Evolutionary conservation across 1,140 invertebrate species (phyloP).

Genomic region (Drosophila nigrodunni): DNA sequence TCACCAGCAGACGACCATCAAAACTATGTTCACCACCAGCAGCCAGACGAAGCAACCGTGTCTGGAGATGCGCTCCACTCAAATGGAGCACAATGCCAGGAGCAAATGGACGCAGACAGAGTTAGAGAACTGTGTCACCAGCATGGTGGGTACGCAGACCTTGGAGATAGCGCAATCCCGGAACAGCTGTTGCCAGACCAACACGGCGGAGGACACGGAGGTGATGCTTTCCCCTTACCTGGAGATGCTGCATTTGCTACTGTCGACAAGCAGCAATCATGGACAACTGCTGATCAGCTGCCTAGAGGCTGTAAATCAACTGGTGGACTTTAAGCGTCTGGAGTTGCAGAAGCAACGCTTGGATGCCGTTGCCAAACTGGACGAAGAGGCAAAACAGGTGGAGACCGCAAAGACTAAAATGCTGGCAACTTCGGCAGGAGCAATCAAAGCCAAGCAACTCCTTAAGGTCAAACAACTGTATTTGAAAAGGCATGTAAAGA

Average conservation of each 20-base stretch:
- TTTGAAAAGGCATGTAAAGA: slow-evolving; percentile 9
- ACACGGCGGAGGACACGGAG: not conserved
- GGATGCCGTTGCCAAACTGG: not conserved
- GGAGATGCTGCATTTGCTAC: slow-evolving; percentile 18
- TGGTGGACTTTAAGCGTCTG: slow-evolving; percentile 26
- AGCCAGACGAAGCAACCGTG: slow-evolving; percentile 24
- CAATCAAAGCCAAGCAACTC: not conserved
- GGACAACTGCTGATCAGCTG: not conserved
- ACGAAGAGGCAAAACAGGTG: not conserved
- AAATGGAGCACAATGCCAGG: not conserved
- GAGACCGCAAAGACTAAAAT: not conserved
- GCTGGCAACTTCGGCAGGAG: not conserved
- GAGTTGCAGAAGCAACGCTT: slow-evolving; percentile 8
- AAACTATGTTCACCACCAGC: not conserved
- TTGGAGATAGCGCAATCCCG: not conserved
- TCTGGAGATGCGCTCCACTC: slow-evolving; percentile 6
- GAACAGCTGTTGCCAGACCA: slow-evolving; percentile 30
- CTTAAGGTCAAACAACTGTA: slow-evolving; percentile 3
- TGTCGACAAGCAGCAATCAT: slow-evolving; percentile 16
- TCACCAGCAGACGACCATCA: slow-evolving; percentile 50
- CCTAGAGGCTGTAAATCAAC: slow-evolving; percentile 19
- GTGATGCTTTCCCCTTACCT: slow-evolving; percentile 1
- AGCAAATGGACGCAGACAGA: slow-evolving; percentile 22
- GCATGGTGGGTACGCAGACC: slow-evolving; percentile 1
- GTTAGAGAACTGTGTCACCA: not conserved